Percentiles rank a stretch among this genome's conserved stretches.
phyloP scores from a whole-genome alignment of 2,797 vertebrate species.

The Macroramphosus scolopax region DNA sequence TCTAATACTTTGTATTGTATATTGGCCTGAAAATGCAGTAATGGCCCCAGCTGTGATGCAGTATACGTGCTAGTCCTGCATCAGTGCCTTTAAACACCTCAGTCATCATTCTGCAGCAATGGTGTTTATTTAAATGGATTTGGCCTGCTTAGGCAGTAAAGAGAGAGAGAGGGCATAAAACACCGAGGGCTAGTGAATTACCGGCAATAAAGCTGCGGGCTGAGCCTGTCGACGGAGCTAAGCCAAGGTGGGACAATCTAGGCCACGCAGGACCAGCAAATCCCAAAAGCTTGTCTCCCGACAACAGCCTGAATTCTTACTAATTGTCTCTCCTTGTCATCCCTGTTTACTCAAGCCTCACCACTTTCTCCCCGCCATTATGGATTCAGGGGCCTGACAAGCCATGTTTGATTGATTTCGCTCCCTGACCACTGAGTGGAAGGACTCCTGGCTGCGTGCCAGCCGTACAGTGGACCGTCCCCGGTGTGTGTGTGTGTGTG shows the following conservation, averaged over 20 bases:
- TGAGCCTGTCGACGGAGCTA: constrained; percentile 52
- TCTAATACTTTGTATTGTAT: constrained; percentile 56
- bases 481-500: constrained; percentile 26
- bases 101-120: constrained; percentile 74
- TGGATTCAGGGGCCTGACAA: constrained; percentile 72
- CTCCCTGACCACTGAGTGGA: constrained; percentile 70
- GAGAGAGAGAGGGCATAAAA: constrained; percentile 70
- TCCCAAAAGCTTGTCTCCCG: constrained; percentile 58
- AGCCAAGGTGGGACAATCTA: constrained; percentile 59
- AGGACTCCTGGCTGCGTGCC: constrained; percentile 73
- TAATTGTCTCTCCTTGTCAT: constrained; percentile 76
- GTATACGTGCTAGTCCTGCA: constrained; percentile 48
- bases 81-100: constrained; percentile 67
- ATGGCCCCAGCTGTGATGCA: constrained; percentile 54
- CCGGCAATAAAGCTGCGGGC: constrained; percentile 76
- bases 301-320: constrained; percentile 62
- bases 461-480: constrained; percentile 63
- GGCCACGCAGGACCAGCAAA: constrained; percentile 59
- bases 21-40: constrained; percentile 52
- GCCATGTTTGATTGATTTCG: constrained; percentile 76
- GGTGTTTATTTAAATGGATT: constrained; percentile 82
- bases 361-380: constrained; percentile 66
- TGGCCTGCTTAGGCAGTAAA: constrained; percentile 77
- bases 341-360: constrained; percentile 78
- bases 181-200: constrained; percentile 77